Conservation (phyloP, 2,888 invertebrate species). For the Bombylius major region DNA sequence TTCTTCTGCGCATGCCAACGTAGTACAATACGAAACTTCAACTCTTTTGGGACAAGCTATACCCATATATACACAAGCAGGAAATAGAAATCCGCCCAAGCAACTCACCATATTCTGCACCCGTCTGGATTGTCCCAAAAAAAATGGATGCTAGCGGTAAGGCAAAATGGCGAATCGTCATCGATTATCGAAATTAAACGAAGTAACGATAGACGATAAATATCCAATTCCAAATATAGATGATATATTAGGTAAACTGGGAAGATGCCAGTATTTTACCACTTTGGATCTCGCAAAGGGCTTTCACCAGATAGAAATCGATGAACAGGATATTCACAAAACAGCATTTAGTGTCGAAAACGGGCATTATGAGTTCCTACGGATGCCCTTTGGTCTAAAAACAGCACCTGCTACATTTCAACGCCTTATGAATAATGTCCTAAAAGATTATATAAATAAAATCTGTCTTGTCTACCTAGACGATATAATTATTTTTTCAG, state of each 20-base stretch:
- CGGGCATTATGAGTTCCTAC: slow-evolving; percentile 12
- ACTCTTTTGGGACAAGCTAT: too few species aligned
- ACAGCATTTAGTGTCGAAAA: slow-evolving; percentile 12
- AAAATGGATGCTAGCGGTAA: slow-evolving; percentile 10
- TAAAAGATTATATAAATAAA: slow-evolving; percentile 19
- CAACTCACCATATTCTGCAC: slow-evolving; percentile 2
- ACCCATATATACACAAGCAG: background rate
- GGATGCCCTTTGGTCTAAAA: slow-evolving; percentile 30
- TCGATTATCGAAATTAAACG: slow-evolving; percentile 14
- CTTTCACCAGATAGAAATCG: slow-evolving; percentile 14
- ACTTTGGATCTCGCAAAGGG: slow-evolving; percentile 13
- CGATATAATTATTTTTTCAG: slow-evolving; percentile 16
- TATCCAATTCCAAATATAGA: slow-evolving; percentile 13
- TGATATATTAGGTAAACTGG: slow-evolving; percentile 11
- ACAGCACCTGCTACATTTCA: slow-evolving; percentile 32
- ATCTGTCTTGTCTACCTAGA: slow-evolving; percentile 17
- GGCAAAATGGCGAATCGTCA: slow-evolving; percentile 13
- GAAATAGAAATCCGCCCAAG: background rate
- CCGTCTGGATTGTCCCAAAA: slow-evolving; percentile 15
- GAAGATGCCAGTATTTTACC: slow-evolving; percentile 9
- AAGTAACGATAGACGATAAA: slow-evolving; percentile 13
- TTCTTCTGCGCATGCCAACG: too few species aligned
- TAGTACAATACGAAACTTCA: too few species aligned
- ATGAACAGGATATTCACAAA: slow-evolving; percentile 9
- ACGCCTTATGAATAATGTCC: slow-evolving; percentile 27